Evolutionary conservation across 2,888 invertebrate genomes (phyloP).

Genomic region (Brachypterus glaber): DNA sequence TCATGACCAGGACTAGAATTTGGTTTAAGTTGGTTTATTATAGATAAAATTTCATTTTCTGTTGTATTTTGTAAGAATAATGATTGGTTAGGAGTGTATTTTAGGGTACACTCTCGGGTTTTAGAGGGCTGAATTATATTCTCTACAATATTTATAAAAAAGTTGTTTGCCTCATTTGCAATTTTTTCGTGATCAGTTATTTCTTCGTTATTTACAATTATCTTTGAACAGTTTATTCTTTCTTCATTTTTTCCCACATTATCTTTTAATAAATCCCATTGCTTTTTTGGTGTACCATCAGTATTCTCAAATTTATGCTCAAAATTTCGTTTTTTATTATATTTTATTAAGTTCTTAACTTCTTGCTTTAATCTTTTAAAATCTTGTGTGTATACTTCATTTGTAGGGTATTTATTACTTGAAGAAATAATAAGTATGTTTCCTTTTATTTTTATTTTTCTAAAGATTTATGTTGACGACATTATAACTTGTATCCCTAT

Average conservation of each 20-base stretch:
- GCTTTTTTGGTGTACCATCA: conserved; percentile 5
- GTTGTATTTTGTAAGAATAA: too few relatives aligned
- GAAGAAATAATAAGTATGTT: too few relatives aligned
- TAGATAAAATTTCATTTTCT: conserved; percentile 7
- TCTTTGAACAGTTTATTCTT: not conserved
- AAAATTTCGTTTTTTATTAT: conserved; percentile 8
- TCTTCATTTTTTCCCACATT: not conserved
- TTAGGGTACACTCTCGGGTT: too few relatives aligned
- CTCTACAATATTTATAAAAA: not conserved
- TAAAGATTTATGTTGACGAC: too few relatives aligned
- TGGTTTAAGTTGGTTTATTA: conserved; percentile 6
- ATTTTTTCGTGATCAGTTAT: not conserved
- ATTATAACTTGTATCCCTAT: too few relatives aligned
- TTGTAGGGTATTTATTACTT: too few relatives aligned
- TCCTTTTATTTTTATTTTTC: too few relatives aligned
- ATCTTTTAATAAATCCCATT: conserved; percentile 6
- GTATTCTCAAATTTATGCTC: conserved; percentile 5
- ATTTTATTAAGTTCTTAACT: conserved; percentile 7
- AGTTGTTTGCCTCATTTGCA: conserved; percentile 6
- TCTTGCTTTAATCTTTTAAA: conserved; percentile 7
- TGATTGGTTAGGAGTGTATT: too few relatives aligned
- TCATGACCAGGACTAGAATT: conserved; percentile 8
- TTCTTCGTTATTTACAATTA: not conserved
- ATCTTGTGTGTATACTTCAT: too few relatives aligned
- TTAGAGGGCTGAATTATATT: not conserved